A percentile compares a stretch with the other conserved stretches of the same genome.
phyloP scores from a whole-genome alignment of 1,140 invertebrate species.

The Bombus vancouverensis region DNA sequence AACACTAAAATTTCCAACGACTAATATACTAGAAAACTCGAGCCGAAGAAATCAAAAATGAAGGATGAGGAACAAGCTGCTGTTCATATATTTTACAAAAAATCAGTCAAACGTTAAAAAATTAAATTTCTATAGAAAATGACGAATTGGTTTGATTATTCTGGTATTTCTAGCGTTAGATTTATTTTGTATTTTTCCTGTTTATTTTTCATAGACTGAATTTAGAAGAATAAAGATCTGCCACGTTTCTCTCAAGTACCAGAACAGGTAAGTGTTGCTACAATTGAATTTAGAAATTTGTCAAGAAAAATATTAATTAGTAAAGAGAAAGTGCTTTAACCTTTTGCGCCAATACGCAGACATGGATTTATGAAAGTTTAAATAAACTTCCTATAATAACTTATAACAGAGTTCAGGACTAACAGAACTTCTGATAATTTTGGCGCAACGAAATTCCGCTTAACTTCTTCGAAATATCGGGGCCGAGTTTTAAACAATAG shows the following conservation, averaged over 20 bases:
- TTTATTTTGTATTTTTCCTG: not conserved
- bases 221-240: not conserved
- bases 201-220: not conserved
- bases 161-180: not conserved
- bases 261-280: constrained; percentile 42
- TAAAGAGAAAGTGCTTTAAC: not conserved
- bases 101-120: no score
- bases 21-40: no score
- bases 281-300: not conserved
- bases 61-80: no score
- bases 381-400: constrained; percentile 63
- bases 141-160: no score
- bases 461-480: constrained; percentile 33
- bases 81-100: no score
- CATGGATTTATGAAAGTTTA: constrained; percentile 57
- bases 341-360: constrained; percentile 33
- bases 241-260: not conserved
- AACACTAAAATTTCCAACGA: no score
- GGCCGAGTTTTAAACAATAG: constrained; percentile 32
- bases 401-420: constrained; percentile 48
- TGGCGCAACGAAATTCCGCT: constrained; percentile 39
- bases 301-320: not conserved
- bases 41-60: no score
- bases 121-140: no score
- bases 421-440: constrained; percentile 59